Evolutionary conservation across 2,113 vertebrate genomes (phyloP).

Genomic region (Chaetura pelagica): DNA sequence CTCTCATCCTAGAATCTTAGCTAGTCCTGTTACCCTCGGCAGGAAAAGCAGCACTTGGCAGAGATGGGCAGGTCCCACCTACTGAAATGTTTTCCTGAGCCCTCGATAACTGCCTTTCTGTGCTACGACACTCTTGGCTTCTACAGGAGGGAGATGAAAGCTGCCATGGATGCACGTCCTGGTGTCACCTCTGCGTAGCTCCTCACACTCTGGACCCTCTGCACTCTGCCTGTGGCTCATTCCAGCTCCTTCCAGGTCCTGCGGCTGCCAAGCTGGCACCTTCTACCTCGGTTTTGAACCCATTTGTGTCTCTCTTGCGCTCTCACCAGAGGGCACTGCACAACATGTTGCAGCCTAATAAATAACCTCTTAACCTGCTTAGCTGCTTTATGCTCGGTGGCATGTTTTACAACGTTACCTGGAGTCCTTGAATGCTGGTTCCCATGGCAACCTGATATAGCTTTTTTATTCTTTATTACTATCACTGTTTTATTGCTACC

Average conservation of each 20-base stretch:
- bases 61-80: neutral
- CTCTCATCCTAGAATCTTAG: neutral
- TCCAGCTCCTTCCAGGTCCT: accelerated
- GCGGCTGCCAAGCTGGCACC: neutral
- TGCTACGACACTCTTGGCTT: accelerated
- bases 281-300: neutral
- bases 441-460: conserved; percentile 71
- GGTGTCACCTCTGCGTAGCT: neutral
- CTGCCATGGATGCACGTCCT: neutral
- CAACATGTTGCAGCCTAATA: conserved; percentile 66
- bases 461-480: conserved; percentile 77
- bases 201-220: neutral
- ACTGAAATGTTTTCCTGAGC: accelerated
- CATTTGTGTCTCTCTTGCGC: neutral
- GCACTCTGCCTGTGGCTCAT: accelerated
- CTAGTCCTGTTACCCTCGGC: neutral
- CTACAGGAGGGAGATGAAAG: accelerated
- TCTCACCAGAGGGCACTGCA: conserved; percentile 75
- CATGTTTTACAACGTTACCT: conserved; percentile 76
- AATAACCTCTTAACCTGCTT: conserved; percentile 78
- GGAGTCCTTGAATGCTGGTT: conserved; percentile 75
- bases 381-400: conserved; percentile 72
- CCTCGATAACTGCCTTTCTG: neutral
- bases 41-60: neutral
- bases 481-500: conserved; percentile 75